These are phyloP conservation scores for Orestias chungarensis DNA, from an alignment of 2,797 vertebrate genomes.

Conservation along the genomic window DNA sequence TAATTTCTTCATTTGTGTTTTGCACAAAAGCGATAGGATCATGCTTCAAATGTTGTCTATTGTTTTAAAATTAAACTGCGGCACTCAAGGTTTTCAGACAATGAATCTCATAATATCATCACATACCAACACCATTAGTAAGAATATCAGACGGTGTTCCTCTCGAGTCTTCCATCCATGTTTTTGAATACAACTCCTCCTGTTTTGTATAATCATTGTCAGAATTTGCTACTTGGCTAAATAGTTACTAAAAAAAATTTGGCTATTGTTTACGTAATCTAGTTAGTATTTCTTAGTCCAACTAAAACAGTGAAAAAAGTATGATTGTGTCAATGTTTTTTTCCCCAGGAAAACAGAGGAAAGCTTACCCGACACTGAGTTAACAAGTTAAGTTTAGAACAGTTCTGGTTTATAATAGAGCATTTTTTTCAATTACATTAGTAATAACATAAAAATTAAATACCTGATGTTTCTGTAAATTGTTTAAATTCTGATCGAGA, in stretches of 20 bases:
- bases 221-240: constrained; percentile 59
- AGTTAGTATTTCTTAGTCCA: constrained; percentile 60
- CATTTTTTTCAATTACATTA: not conserved
- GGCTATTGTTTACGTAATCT: constrained; percentile 65
- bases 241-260: constrained; percentile 65
- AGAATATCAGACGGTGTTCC: constrained; percentile 45
- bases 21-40: not conserved
- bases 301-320: constrained; percentile 67
- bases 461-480: constrained; percentile 81
- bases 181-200: constrained; percentile 55
- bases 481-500: constrained; percentile 72
- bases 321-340: constrained; percentile 77
- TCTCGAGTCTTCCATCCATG: constrained; percentile 38
- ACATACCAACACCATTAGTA: constrained; percentile 12
- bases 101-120: not conserved
- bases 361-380: no score
- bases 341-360: not conserved
- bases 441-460: not conserved
- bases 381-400: constrained; percentile 50
- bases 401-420: constrained; percentile 75
- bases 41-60: not conserved
- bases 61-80: no score
- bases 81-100: no score
- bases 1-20: not conserved
- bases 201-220: constrained; percentile 73